phyloP scores from a whole-genome alignment of 2,797 vertebrate species.

The Dendrocincla fuliginosa region DNA sequence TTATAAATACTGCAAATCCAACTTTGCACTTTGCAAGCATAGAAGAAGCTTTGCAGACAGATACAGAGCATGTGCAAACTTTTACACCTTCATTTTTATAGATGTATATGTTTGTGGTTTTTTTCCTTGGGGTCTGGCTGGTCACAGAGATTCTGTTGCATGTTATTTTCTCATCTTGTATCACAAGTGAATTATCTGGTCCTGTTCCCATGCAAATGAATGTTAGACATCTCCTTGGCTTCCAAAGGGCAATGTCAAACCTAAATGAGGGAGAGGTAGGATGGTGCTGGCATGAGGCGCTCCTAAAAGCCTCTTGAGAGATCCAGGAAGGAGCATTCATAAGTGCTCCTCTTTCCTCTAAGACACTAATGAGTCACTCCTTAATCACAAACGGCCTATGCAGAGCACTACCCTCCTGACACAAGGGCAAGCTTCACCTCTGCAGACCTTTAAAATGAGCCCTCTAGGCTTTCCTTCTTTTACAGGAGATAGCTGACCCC shows the following conservation, averaged over 20 bases:
- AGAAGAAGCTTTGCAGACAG: neutral
- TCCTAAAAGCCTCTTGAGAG: constrained; percentile 41
- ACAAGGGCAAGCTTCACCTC: constrained; percentile 18
- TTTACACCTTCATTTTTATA: neutral
- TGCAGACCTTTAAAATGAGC: constrained; percentile 28
- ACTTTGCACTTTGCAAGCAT: neutral
- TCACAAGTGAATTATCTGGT: constrained; percentile 7
- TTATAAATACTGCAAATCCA: neutral
- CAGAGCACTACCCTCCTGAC: constrained; percentile 5
- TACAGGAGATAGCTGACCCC: neutral
- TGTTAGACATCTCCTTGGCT: constrained; percentile 30
- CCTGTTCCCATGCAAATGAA: neutral
- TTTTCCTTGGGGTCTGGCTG: neutral
- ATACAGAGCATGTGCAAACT: accelerated
- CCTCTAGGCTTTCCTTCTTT: constrained; percentile 1
- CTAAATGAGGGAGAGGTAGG: constrained; percentile 13
- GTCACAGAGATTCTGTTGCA: neutral
- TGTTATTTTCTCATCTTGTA: constrained; percentile 11
- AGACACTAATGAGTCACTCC: constrained; percentile 27
- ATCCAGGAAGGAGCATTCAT: constrained; percentile 12
- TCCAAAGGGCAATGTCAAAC: constrained; percentile 27
- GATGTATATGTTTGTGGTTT: accelerated
- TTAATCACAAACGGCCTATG: constrained; percentile 30
- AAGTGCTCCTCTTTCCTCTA: constrained; percentile 35
- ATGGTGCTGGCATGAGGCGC: neutral